Evolutionary conservation across 2,797 vertebrate genomes (phyloP).

Genomic region (Chiroxiphia lanceolata): DNA sequence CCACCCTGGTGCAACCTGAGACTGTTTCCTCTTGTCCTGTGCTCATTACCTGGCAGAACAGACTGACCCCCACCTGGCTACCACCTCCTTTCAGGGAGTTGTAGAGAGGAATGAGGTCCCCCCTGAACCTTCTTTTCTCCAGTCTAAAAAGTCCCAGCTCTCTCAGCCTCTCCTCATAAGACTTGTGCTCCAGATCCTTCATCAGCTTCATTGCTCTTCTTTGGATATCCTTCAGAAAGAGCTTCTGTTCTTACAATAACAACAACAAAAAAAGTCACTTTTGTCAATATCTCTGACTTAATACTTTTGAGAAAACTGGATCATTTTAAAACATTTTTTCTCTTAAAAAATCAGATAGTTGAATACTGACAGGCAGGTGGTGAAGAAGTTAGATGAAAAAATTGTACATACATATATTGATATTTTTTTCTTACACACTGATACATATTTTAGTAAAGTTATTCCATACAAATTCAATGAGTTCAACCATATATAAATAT

Average conservation of each 20-base stretch:
- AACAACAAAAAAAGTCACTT: neutral
- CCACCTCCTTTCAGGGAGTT: fast-evolving
- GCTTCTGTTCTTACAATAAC: neutral
- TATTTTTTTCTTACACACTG: neutral
- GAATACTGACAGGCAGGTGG: neutral
- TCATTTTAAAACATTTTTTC: neutral
- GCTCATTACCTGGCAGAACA: neutral
- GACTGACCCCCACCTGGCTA: fast-evolving
- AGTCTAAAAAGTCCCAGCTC: fast-evolving
- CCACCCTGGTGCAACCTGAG: neutral
- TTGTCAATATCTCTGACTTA: neutral
- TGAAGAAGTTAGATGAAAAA: neutral
- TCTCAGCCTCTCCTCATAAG: fast-evolving
- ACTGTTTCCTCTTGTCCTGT: neutral
- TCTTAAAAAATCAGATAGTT: neutral
- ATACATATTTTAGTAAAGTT: neutral
- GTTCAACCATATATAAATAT: neutral
- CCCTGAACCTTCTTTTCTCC: neutral
- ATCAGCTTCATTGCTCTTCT: neutral
- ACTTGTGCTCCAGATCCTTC: neutral
- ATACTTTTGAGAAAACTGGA: neutral
- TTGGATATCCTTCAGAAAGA: neutral
- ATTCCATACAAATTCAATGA: neutral
- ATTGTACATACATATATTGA: neutral
- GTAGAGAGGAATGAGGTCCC: fast-evolving